Percentiles rank a stretch among this genome's conserved stretches.
Conservation (phyloP, 1,140 invertebrate genomes). For the Diorhabda sublineata region DNA sequence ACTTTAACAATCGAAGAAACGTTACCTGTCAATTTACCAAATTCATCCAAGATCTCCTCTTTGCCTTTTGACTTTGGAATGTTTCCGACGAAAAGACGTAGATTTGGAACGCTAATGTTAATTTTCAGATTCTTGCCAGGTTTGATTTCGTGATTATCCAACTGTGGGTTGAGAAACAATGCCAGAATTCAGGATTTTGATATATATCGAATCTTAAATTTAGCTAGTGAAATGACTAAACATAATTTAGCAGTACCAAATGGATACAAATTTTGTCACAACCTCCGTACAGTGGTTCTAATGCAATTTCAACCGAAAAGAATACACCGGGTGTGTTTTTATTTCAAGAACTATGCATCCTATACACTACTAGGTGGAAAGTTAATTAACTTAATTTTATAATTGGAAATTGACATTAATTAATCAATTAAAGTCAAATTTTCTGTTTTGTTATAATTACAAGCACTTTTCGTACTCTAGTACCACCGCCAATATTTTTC, state of each 20-base stretch:
- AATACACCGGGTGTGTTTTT: too few relatives aligned
- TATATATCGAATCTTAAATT: constrained; percentile 33
- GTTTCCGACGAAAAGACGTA: constrained; percentile 99
- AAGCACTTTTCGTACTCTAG: too few relatives aligned
- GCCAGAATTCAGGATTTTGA: constrained; percentile 55
- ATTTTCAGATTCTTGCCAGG: constrained; percentile 98
- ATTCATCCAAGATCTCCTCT: constrained; percentile 99
- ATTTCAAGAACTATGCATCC: too few relatives aligned
- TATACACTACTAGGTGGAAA: too few relatives aligned
- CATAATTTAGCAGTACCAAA: constrained; percentile 37
- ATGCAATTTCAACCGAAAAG: too few relatives aligned
- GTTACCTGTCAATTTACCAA: constrained; percentile 99
- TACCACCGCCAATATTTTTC: too few relatives aligned
- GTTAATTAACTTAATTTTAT: too few relatives aligned
- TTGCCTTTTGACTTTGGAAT: constrained; percentile 99
- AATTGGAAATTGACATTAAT: too few relatives aligned
- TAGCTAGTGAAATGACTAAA: constrained; percentile 26
- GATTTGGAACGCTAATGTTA: constrained; percentile 99
- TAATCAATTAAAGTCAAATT: too few relatives aligned
- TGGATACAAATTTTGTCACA: constrained; percentile 38
- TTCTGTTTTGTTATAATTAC: too few relatives aligned
- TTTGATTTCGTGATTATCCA: constrained; percentile 99
- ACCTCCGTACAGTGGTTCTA: neutral
- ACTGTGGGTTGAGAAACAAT: constrained; percentile 80
- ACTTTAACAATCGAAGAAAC: constrained; percentile 50